Base-by-base conservation (phyloP, 2,888 invertebrate species). In the Trichogramma evanescens region DNA sequence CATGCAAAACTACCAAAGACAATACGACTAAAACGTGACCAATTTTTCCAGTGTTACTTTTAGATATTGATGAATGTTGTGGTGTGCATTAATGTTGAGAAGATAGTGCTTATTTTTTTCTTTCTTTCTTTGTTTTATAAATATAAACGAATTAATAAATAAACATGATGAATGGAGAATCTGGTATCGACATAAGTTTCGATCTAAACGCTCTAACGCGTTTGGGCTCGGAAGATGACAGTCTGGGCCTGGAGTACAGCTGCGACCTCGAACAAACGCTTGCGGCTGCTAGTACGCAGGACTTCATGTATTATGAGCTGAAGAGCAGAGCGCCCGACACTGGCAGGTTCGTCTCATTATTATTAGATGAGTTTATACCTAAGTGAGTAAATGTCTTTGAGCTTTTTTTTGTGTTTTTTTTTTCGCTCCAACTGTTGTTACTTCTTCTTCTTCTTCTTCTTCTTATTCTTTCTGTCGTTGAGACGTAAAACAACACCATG, bases 151-250 rank as follows among this genome's bases (percentile, higher is more conserved):
- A 26, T 26, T 26, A 26, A 26, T 26, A 26, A 26, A 26, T 26
- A 26, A 26, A 26, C 26, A 26, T 26, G 26, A 26, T 26, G 26
- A 26, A 26, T 26, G 26, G 26, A 26, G 85, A 85, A 76, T 85
- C 85, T 69, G 85, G 85, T 67, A 83, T 85, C 69, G 85, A 85
- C 71, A 82, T 85, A 82, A 84, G 82, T 64, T 85, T 83, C 72
- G 85, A 85, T 80, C 81, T 85, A 71, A 82, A 82, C 63, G 82
- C 83, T 66, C 80, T 84, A 67, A 79, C 83, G 66, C 79, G 81
- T 65, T 82, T 62, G 66, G 79, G 81, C 66, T 83, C 62, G 64
- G 66, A 67, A 45, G 64, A 69, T 56, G 63, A 65, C 48, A 82
- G 82, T 75, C 66, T 67, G 51, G 82, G 82, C 75, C 80, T 80